Evolutionary conservation across 2,113 vertebrate species (phyloP), one percentile per base, ranked within the genome.

Genomic region (Osmerus mordax): DNA sequence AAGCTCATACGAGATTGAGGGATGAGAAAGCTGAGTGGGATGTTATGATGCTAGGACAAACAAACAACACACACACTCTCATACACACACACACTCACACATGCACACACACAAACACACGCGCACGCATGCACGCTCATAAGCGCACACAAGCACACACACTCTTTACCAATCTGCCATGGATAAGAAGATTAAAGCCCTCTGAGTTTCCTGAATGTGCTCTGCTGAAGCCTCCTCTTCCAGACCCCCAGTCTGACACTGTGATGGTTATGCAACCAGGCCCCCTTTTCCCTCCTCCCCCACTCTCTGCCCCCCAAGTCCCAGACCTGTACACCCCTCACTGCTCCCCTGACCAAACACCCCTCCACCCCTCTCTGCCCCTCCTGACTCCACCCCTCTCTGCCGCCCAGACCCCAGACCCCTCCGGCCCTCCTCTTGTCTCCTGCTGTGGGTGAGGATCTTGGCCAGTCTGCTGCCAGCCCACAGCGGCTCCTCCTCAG

Each of bases 161-260:
- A 69, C 80, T 81, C 55, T 82, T 66, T 76, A 85, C 78, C 87
- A 89, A 83, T 89, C 85, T 87, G 85, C 78, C 76, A 80, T 68
- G 83, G 86, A 88, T 91, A 89, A 93, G 87, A 81, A 88, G 90
- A 90, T 91, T 92, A 91, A 83, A 78, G 65, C 53, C 78, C 68
- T 77, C 67, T 75, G 88, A 83, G 86, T 89, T 91, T 89, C 83
- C 87, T 87, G 85, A 89, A 91, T 79, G 77, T 82, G 85, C 75
- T 82, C 78, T 76, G 74, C 78, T 78, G 65, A 23, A 23, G 23
- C 23, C 84, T 78, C 82, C 76, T 67, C 77, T 60, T 56, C 72
- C 59, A 18, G 65, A 77, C 62, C 75, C 76, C 78, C 54, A 25
- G 76, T 78, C 70, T 83, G 72, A 72, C 67, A 62, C 67, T 69